Evolutionary conservation across 2,888 invertebrate genomes (phyloP), one percentile per base, ranked within the genome.

Genomic region (Rosalia funebris): DNA sequence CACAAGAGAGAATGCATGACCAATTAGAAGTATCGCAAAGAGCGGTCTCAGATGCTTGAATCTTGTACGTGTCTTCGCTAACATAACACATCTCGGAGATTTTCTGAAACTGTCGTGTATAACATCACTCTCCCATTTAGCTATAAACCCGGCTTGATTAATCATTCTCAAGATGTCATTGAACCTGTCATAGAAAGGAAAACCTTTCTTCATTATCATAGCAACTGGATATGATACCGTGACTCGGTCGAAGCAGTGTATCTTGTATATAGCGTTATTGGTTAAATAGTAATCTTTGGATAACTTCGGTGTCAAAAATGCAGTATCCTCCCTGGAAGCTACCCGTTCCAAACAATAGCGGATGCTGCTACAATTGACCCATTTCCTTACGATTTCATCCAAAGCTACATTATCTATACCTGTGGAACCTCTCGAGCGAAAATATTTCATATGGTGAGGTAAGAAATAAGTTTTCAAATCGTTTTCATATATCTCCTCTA

Each of bases 391-490:
- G 10, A 48, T 48, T 19, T 34, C n/a, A 12, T 36, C 12, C 11
- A 0, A 11, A 11, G 36, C 12, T 1, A 48, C 36, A 2, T 9
- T 9, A 12, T 36, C 17, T 19, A 32, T 20, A 1, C 2, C 5
- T 17, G 1, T 9, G 7, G 9, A 17, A 4, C 9, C 9, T 1
- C 11, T 1, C 2, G 9, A 17, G n/a, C 9, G 39, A 39, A 14
- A 41, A n/a, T 19, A 19, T n/a, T n/a, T n/a, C 1, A 19, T 2
- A 4, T 20, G 10, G 9, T 2, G 5, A 1, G 44, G 44, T 44
- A 11, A 19, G n/a, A 48, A 48, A 3, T 36, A 48, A 17, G 37
- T 48, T 11, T 17, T 48, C 12, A 48, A 36, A 12, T 48, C 12
- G 20, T 17, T 7, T 11, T 48, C 9, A 19, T 48, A 48, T 5